phyloP scores from a whole-genome alignment of 2,888 invertebrate species.

The Pseudococcus viburni region DNA sequence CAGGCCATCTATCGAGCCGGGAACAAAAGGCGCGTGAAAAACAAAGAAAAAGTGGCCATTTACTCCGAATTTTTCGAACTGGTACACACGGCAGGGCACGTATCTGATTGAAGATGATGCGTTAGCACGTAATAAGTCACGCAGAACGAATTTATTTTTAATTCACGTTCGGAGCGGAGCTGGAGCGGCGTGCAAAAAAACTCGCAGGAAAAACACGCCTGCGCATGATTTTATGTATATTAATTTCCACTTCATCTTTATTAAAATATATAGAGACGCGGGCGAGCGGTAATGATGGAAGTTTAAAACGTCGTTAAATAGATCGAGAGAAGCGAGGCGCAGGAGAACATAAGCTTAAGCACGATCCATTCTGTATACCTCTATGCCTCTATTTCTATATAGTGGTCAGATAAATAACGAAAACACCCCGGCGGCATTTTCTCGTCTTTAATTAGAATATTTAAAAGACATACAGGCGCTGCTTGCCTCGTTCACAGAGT shows the following conservation, averaged over 20 bases:
- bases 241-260: slow-evolving; percentile 63
- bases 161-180: neutral
- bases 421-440: slow-evolving; percentile 64
- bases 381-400: neutral
- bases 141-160: slow-evolving; percentile 60
- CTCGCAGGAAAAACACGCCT: slow-evolving; percentile 27
- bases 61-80: slow-evolving; percentile 40
- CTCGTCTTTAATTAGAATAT: slow-evolving; percentile 63
- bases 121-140: slow-evolving; percentile 63
- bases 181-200: neutral
- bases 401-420: slow-evolving; percentile 59
- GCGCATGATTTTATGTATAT: slow-evolving; percentile 59
- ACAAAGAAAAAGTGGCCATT: neutral
- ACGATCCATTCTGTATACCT: slow-evolving; percentile 44
- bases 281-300: slow-evolving; percentile 56
- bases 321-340: slow-evolving; percentile 42
- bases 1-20: neutral
- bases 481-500: neutral
- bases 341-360: neutral
- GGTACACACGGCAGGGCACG: slow-evolving; percentile 9
- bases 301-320: slow-evolving; percentile 64
- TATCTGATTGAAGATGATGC: slow-evolving; percentile 59
- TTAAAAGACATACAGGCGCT: slow-evolving; percentile 27
- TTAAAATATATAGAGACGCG: slow-evolving; percentile 26
- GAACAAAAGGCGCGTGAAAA: slow-evolving; percentile 19